A percentile compares a stretch with the other conserved stretches of the same genome.
These are phyloP conservation scores for Etia nguti DNA, from an alignment of 2,113 vertebrate species.

Conservation along the genomic window DNA sequence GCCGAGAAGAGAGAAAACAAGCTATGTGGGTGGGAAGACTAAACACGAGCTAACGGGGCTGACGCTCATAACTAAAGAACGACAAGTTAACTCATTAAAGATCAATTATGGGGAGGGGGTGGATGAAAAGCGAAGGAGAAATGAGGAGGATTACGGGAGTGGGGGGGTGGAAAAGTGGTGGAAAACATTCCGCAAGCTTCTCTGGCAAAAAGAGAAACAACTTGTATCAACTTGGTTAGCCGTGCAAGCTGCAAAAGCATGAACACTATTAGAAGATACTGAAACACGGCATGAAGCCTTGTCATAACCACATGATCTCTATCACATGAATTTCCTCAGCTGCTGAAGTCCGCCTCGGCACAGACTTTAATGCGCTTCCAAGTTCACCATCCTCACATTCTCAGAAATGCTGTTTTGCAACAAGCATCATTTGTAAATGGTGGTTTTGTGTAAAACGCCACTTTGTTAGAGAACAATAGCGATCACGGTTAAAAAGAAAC, in stretches of 20 bases:
- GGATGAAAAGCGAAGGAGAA: neutral
- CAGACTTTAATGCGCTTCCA: neutral
- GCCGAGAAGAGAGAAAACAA: slow-evolving; percentile 1
- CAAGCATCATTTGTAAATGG: neutral
- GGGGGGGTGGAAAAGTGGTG: neutral
- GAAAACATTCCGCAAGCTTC: neutral
- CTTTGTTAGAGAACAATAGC: neutral
- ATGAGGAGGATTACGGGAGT: neutral
- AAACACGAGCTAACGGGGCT: neutral
- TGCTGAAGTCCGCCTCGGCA: neutral
- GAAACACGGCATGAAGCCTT: neutral
- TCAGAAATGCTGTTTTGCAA: neutral
- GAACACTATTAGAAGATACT: neutral
- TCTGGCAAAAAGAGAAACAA: neutral
- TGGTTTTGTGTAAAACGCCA: neutral
- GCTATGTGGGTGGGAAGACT: neutral
- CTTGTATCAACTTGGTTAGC: neutral
- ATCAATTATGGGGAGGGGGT: neutral
- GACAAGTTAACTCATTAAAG: slow-evolving; percentile 22
- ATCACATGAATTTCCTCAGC: neutral
- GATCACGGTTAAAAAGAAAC: neutral
- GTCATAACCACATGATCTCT: neutral
- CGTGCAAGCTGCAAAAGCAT: neutral
- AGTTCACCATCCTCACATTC: neutral
- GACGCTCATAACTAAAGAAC: neutral